These are phyloP conservation scores for Ophion costatus DNA, from an alignment of 2,888 invertebrate species.

Conservation along the genomic window DNA sequence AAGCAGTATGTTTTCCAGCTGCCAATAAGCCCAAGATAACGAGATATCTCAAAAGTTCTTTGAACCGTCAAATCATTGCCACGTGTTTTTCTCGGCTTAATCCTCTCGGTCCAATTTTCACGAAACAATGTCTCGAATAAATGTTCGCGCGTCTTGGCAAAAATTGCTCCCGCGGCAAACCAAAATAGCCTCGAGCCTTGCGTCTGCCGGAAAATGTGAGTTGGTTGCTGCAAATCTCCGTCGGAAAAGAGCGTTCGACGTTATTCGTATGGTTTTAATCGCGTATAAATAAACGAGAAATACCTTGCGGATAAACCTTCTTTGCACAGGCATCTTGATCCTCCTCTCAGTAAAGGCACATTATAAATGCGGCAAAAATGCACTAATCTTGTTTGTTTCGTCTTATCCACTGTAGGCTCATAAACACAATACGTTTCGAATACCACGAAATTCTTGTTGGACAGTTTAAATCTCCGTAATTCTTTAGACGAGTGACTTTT, in stretches of 20 bases:
- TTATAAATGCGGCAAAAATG: conserved; percentile 42
- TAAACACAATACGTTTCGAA: conserved; percentile 25
- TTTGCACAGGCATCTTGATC: conserved; percentile 63
- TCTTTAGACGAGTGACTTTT: too few species aligned
- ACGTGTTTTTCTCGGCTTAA: conserved; percentile 5
- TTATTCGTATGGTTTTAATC: background rate
- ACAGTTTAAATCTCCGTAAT: background rate
- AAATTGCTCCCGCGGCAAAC: conserved; percentile 33
- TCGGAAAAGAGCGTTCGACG: background rate
- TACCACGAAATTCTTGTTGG: conserved; percentile 2
- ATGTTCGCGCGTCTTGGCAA: conserved; percentile 46
- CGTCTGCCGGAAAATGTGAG: conserved; percentile 18
- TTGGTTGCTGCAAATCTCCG: conserved; percentile 5
- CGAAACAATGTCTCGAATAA: conserved; percentile 30
- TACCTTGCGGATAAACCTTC: conserved; percentile 68
- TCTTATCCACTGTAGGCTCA: conserved; percentile 24
- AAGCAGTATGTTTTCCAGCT: conserved; percentile 6
- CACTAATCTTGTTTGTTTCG: conserved; percentile 25
- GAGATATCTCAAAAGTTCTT: conserved; percentile 44
- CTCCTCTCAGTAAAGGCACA: conserved; percentile 48
- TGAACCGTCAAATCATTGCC: conserved; percentile 38
- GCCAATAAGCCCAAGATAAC: conserved; percentile 33
- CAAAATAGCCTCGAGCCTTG: conserved; percentile 53
- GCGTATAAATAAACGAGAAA: conserved; percentile 7
- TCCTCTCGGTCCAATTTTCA: background rate